phyloP scores from a whole-genome alignment of 2,797 vertebrate genomes.

The Lutjanus argentimaculatus region DNA sequence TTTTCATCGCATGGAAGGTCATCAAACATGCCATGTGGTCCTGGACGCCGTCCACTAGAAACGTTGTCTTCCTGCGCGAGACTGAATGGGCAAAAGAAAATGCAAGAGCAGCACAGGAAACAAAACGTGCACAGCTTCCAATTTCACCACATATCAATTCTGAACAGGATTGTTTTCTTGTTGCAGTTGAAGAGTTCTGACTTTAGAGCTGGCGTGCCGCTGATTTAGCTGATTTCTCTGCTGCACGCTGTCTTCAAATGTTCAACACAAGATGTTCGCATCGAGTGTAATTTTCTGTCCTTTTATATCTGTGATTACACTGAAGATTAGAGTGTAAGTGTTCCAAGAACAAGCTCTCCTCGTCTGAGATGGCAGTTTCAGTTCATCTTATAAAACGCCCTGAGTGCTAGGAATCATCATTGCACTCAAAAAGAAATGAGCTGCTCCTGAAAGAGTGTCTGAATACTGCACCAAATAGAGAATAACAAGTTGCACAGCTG shows the following conservation, averaged over 20 bases:
- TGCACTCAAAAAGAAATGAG: not conserved
- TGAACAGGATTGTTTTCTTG: not conserved
- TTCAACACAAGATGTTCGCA: slow-evolving; percentile 9
- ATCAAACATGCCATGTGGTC: slow-evolving; percentile 48
- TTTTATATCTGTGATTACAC: not conserved
- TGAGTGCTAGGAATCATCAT: not conserved
- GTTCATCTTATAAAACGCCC: slow-evolving; percentile 6
- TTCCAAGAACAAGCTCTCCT: slow-evolving; percentile 5
- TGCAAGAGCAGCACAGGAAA: slow-evolving; percentile 31
- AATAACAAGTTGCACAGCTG: slow-evolving; percentile 66
- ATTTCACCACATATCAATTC: slow-evolving; percentile 27
- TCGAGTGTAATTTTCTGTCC: not conserved
- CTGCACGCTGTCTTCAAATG: not conserved
- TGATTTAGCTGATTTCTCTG: not conserved
- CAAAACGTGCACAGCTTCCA: slow-evolving; percentile 23
- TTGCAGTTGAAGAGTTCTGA: not conserved
- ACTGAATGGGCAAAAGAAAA: slow-evolving; percentile 19
- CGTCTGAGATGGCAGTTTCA: not conserved
- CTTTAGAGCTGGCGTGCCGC: slow-evolving; percentile 11
- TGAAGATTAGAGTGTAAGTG: slow-evolving; percentile 5
- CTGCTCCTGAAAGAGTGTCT: slow-evolving; percentile 16
- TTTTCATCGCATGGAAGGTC: slow-evolving; percentile 48
- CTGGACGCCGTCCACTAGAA: slow-evolving; percentile 16
- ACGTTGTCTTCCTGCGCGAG: slow-evolving; percentile 21
- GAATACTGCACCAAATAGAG: slow-evolving; percentile 19